Evolutionary conservation across 2,113 vertebrate species (phyloP), one percentile per base, ranked within the genome.

Genomic region (Galeopterus variegatus): DNA sequence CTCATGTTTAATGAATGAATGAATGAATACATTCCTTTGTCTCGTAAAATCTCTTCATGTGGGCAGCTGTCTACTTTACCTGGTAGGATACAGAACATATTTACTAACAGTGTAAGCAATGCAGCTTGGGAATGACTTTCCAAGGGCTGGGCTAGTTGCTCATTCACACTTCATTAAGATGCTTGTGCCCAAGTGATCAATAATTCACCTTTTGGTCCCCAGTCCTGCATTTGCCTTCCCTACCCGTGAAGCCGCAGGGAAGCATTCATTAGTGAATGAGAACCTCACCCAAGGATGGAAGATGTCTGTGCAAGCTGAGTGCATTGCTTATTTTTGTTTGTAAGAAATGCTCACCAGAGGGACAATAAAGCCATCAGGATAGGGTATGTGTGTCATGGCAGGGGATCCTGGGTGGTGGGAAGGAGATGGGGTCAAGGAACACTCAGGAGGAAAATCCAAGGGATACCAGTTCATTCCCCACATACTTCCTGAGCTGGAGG

Each of bases 111-210:
- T 86, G n/a, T 87, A 95, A 92, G 88, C 48, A 88, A 41, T 81
- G 62, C n/a, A 82, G 48, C 65, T 96, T 84, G 48, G 56, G 90
- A 94, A 83, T 31, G 31, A 92, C 73, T 67, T 96, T 88, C 75
- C 56, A 93, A 81, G 70, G 54, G 26, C 5, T 54, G 54, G 50
- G 50, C 6, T 90, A 33, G 62, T 88, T 64, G 21, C 60, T 94
- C 69, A 8, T 76, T 91, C 79, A 95, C 65, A 89, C n/a, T 33
- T 97, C 69, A 67, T 76, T 92, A 87, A 93, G 89, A 95, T 33
- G 31, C 31, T 54, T 94, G 23, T 80, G 64, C 92, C 54, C 45
- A 81, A 56, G 94, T 86, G 93, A 96, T 60, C 33, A 28, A 79
- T 88, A 80, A 94, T 92, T 95, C 83, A 73, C 64, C 67, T 93